These are phyloP conservation scores for Phaetusa simplex DNA, from an alignment of 2,113 vertebrate genomes.

Conservation along the genomic window DNA sequence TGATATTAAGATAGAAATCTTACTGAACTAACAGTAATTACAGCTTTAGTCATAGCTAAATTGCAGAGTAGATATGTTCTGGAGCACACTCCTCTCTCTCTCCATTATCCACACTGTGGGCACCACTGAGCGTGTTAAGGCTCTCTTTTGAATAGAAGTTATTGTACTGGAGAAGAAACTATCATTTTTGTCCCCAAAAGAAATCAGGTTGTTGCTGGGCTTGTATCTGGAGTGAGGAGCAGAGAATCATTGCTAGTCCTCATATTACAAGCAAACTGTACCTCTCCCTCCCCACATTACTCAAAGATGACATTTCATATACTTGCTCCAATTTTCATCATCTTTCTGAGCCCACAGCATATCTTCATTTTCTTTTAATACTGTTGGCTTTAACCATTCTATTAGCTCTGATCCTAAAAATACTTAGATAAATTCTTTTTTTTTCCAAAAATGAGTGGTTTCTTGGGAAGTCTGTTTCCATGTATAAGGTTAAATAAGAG, in stretches of 20 bases:
- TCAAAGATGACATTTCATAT: not conserved
- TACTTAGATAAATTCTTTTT: not conserved
- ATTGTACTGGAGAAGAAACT: not conserved
- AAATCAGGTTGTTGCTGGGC: not conserved
- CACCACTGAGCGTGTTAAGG: rapidly evolving
- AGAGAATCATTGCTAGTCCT: not conserved
- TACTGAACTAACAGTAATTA: not conserved
- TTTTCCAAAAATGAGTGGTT: not conserved
- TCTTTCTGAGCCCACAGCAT: not conserved
- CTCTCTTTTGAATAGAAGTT: not conserved
- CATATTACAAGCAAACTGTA: not conserved
- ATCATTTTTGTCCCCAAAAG: not conserved
- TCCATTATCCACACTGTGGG: not conserved
- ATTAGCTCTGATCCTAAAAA: not conserved
- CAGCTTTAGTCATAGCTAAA: not conserved
- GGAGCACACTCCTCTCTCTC: not conserved
- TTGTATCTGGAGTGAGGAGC: not conserved
- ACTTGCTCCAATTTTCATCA: not conserved
- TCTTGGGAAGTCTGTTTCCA: not conserved
- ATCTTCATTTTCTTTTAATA: not conserved
- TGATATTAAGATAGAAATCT: not conserved
- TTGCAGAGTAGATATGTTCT: not conserved
- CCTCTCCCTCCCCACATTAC: not conserved
- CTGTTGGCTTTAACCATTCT: not conserved
- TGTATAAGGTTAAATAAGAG: not conserved